A percentile compares a stretch with the other conserved stretches of the same genome.
phyloP scores from a whole-genome alignment of 2,797 vertebrate genomes.

The Ceyx erithaca region DNA sequence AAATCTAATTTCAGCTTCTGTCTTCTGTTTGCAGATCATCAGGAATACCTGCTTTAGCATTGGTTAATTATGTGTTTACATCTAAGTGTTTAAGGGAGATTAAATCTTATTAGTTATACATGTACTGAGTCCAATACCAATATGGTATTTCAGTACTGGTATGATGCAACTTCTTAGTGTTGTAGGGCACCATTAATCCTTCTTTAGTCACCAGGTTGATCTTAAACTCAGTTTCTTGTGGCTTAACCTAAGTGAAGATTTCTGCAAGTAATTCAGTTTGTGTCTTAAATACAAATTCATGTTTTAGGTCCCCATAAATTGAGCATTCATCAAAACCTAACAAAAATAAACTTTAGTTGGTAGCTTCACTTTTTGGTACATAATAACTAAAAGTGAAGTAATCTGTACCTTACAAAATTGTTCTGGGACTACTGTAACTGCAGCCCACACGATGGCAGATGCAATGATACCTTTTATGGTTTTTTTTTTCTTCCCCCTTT shows the following conservation, averaged over 20 bases:
- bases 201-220: neutral
- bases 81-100: neutral
- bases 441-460: neutral
- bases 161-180: neutral
- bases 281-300: neutral
- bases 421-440: neutral
- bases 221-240: neutral
- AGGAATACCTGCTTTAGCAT: neutral
- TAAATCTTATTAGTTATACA: neutral
- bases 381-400: neutral
- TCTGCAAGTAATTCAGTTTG: neutral
- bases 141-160: neutral
- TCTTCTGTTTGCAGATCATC: neutral
- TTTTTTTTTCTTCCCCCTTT: neutral
- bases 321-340: neutral
- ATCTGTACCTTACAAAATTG: neutral
- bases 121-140: neutral
- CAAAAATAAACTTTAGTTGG: neutral
- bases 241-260: neutral
- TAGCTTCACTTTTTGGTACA: neutral
- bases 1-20: neutral
- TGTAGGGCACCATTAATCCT: neutral
- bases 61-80: neutral
- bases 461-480: neutral
- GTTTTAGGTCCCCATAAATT: neutral